Percentiles rank a stretch among this genome's conserved stretches.
phyloP scores from a whole-genome alignment of 2,888 invertebrate species.

The Stenodema calcarata region DNA sequence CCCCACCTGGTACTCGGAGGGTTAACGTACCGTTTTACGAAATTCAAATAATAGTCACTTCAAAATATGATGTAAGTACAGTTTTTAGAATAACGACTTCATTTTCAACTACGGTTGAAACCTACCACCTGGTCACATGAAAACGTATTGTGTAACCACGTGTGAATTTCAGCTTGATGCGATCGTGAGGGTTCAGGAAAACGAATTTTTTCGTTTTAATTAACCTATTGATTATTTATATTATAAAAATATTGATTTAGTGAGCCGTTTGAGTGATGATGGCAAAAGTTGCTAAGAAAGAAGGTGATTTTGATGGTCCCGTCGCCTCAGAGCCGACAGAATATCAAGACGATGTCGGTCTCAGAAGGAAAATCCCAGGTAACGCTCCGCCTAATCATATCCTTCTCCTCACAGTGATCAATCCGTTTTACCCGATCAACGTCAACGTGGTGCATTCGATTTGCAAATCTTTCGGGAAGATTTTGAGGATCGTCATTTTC shows the following conservation, averaged over 20 bases:
- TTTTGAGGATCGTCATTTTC: constrained; percentile 23
- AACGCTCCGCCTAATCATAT: constrained; percentile 16
- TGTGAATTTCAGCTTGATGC: background rate
- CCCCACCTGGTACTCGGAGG: no score
- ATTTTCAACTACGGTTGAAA: background rate
- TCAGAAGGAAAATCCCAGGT: constrained; percentile 12
- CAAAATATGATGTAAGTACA: background rate
- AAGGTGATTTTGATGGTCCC: background rate
- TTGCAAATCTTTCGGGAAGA: constrained; percentile 19
- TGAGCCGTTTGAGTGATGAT: background rate
- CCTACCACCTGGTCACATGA: background rate
- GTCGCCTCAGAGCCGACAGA: background rate
- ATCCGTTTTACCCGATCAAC: constrained; percentile 34
- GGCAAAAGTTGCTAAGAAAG: constrained; percentile 4
- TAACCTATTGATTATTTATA: no score
- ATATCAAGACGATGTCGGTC: background rate
- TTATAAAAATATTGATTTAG: background rate
- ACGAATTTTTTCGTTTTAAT: background rate
- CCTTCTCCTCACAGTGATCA: background rate
- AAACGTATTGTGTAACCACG: background rate
- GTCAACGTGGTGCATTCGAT: constrained; percentile 34
- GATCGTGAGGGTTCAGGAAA: background rate
- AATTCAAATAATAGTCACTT: background rate
- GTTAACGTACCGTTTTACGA: no score
- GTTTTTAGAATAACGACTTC: background rate